These are phyloP conservation scores for Odocoileus virginianus DNA, from an alignment of 2,113 vertebrate genomes.

Conservation along the genomic window DNA sequence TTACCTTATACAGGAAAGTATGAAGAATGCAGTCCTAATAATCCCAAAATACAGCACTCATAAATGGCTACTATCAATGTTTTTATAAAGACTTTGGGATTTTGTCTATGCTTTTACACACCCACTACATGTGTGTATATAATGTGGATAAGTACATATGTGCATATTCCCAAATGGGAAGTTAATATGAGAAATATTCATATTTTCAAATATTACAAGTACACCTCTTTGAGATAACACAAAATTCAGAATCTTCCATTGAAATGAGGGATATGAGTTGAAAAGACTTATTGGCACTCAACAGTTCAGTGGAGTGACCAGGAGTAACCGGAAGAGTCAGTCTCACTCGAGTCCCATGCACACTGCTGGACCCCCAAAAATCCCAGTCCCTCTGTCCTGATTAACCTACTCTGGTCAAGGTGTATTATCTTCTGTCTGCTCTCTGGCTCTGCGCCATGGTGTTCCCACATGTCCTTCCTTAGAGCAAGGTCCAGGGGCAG, in stretches of 20 bases:
- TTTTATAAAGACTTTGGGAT: neutral
- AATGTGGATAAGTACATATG: neutral
- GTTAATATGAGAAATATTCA: neutral
- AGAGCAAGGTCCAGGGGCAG: neutral
- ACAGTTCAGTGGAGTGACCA: neutral
- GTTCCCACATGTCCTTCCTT: neutral
- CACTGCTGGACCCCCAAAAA: neutral
- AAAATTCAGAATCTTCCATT: neutral
- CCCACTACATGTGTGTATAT: neutral
- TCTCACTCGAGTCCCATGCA: neutral
- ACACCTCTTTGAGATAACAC: neutral
- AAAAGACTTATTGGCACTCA: neutral
- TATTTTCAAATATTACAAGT: neutral
- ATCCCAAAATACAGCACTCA: neutral
- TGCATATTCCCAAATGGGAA: neutral
- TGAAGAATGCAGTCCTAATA: neutral
- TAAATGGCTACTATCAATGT: neutral
- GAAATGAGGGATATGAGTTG: neutral
- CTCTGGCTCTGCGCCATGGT: neutral
- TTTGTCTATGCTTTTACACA: neutral
- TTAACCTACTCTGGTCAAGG: neutral
- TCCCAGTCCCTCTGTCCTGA: neutral
- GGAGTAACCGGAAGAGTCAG: neutral
- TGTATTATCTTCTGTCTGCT: rapidly evolving
- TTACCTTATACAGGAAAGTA: neutral